Percentiles rank a stretch among this genome's conserved stretches.
These are phyloP conservation scores for Drosophila multiciliata DNA, from an alignment of 2,888 invertebrate species.

Conservation along the genomic window DNA sequence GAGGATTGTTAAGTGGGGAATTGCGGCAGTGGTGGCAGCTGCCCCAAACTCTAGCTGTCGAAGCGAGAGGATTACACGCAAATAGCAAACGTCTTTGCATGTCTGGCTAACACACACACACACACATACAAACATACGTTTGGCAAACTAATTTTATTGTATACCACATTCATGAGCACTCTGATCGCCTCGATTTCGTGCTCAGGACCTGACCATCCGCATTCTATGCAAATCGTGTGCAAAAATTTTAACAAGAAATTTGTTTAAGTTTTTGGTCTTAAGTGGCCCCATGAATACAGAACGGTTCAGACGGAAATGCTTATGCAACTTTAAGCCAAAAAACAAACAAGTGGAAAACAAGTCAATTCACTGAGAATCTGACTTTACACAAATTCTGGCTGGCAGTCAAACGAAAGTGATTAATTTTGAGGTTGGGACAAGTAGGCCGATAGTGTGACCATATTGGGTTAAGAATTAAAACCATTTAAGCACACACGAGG, in stretches of 20 bases:
- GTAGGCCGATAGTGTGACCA: not conserved
- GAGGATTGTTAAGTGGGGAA: not conserved
- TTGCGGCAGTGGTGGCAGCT: not conserved
- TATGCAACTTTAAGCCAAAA: constrained; percentile 34
- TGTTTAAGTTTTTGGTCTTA: constrained; percentile 67
- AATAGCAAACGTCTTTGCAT: constrained; percentile 78
- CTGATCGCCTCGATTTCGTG: constrained; percentile 32
- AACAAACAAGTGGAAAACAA: not conserved
- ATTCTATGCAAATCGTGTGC: constrained; percentile 22
- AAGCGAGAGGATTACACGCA: constrained; percentile 70
- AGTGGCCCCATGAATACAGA: constrained; percentile 39
- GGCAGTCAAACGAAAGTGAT: not conserved
- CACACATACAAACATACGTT: constrained; percentile 19
- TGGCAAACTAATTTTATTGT: constrained; percentile 75
- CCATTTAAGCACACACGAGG: not conserved
- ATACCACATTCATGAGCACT: constrained; percentile 68
- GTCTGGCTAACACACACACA: constrained; percentile 46
- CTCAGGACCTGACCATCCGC: constrained; percentile 9
- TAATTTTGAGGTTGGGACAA: not conserved
- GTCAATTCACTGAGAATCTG: constrained; percentile 1
- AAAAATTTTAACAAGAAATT: constrained; percentile 75
- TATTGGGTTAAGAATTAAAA: not conserved
- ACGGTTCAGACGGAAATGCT: constrained; percentile 12
- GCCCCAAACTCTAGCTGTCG: constrained; percentile 6
- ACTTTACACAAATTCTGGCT: not conserved